Evolutionary conservation across 2,888 invertebrate species (phyloP).

Genomic region (Euplagia quadripunctaria): DNA sequence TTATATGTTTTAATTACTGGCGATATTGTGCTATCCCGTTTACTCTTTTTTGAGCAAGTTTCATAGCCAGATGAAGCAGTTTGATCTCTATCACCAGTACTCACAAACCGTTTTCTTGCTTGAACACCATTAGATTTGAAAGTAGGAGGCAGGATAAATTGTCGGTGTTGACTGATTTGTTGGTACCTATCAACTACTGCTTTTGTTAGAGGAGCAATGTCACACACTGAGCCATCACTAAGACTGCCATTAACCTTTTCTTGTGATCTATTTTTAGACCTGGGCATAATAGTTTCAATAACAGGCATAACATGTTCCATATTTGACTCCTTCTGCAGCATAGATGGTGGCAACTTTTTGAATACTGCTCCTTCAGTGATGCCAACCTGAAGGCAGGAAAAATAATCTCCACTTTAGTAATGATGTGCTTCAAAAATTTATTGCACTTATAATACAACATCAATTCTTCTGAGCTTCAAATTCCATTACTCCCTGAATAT

Average conservation of each 20-base stretch:
- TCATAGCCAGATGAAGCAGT: slow-evolving; percentile 77
- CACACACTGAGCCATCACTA: slow-evolving; percentile 80
- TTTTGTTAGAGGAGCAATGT: slow-evolving; percentile 67
- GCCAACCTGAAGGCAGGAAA: slow-evolving; percentile 88
- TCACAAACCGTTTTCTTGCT: slow-evolving; percentile 69
- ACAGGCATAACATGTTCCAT: slow-evolving; percentile 70
- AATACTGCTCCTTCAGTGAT: slow-evolving; percentile 86
- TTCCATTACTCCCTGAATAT: slow-evolving; percentile 79
- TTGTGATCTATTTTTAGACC: slow-evolving; percentile 58
- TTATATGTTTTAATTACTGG: slow-evolving; percentile 61
- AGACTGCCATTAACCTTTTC: slow-evolving; percentile 72
- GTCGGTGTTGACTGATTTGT: slow-evolving; percentile 60
- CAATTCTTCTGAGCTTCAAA: slow-evolving; percentile 84
- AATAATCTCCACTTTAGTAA: slow-evolving; percentile 87
- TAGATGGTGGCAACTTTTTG: slow-evolving; percentile 83
- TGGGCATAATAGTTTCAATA: slow-evolving; percentile 64
- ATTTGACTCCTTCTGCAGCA: slow-evolving; percentile 78
- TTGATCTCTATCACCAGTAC: slow-evolving; percentile 73
- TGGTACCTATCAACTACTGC: slow-evolving; percentile 68
- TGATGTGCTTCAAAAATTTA: slow-evolving; percentile 82
- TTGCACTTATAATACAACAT: slow-evolving; percentile 74
- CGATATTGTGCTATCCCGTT: slow-evolving; percentile 60
- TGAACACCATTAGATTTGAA: slow-evolving; percentile 62
- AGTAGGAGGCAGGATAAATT: slow-evolving; percentile 59
- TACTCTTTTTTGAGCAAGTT: slow-evolving; percentile 69